Evolutionary conservation across 35 echinoderm and acorn worm genomes (phyloP), one percentile per base, ranked within the genome.

Genomic region (Nesometra sesokonis): DNA sequence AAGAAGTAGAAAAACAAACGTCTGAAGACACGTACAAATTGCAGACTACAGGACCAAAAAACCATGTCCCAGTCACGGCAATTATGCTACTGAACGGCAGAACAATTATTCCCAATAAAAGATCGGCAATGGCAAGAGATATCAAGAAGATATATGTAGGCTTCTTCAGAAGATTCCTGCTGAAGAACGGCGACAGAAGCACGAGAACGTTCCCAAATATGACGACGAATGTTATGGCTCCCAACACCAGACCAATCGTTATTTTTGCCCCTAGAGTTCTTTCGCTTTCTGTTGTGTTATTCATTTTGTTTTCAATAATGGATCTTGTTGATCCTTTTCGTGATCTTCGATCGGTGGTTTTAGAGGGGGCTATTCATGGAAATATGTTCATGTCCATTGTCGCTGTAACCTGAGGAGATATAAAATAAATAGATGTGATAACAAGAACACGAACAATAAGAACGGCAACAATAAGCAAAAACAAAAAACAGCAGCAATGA

Each of bases 1-100:
- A 97, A 79, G 94, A 85, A 13, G 94, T 97, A 86, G 91, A 89
- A 84, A 97, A 97, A 82, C 93, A 86, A 77, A 97, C 94, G 85
- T 97, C 94, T 82, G 86, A 97, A 21, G 94, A 97, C 0, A 91
- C 84, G 36, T 97, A 97, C 80, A 97, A 88, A 84, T 93, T 93
- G 80, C 94, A 97, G 35, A 93, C 84, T 13, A 86, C 39, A 17
- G 84, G 67, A 37, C 91, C 84, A 35, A 97, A 89, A 47, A 78
- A 79, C 94, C 94, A 97, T 34, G 57, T 32, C 0, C 37, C 40
- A 31, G 39, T 88, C 13, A 97, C 36, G 21, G 91, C 87, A 31
- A 46, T 88, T 0, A 91, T 80, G 15, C 88, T 89, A 82, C 94
- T 97, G 36, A 93, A 97, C 29, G 94, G 94, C 78, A 97, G 57